phyloP scores from a whole-genome alignment of 2,113 vertebrate species.

The Bagarius yarrelli region DNA sequence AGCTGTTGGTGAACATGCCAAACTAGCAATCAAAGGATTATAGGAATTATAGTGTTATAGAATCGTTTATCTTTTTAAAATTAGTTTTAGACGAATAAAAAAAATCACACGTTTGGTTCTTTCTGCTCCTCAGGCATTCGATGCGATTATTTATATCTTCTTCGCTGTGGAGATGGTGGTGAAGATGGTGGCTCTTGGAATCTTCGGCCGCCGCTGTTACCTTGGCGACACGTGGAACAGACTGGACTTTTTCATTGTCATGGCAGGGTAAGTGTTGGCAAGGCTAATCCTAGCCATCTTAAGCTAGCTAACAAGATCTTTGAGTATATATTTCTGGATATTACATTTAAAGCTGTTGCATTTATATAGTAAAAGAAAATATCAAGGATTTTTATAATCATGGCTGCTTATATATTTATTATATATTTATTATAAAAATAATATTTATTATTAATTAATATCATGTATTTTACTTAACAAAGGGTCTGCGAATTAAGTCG shows the following conservation, averaged over 20 bases:
- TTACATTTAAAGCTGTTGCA: too few species aligned
- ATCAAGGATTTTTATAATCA: not conserved
- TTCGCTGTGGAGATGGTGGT: constrained; percentile 98
- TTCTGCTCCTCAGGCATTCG: constrained; percentile 63
- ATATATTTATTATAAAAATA: too few species aligned
- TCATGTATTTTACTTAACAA: not conserved
- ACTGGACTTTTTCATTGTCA: constrained; percentile 97
- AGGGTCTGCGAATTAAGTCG: not conserved
- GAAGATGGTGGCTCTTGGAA: constrained; percentile 97
- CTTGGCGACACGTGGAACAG: constrained; percentile 97
- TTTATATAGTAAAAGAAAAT: too few species aligned
- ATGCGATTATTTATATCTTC: constrained; percentile 78
- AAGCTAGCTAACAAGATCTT: not conserved
- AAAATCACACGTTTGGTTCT: not conserved
- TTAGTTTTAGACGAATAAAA: too few species aligned
- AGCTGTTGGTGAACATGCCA: too few species aligned
- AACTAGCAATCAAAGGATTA: too few species aligned
- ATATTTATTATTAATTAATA: too few species aligned
- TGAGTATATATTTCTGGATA: not conserved
- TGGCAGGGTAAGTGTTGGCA: constrained; percentile 75
- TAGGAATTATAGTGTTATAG: too few species aligned
- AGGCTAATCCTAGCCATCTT: not conserved
- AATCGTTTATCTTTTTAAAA: too few species aligned
- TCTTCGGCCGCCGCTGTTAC: constrained; percentile 92
- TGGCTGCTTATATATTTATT: too few species aligned